Evolutionary conservation across 2,113 vertebrate species (phyloP).

Genomic region (Eudyptes chrysolophus): DNA sequence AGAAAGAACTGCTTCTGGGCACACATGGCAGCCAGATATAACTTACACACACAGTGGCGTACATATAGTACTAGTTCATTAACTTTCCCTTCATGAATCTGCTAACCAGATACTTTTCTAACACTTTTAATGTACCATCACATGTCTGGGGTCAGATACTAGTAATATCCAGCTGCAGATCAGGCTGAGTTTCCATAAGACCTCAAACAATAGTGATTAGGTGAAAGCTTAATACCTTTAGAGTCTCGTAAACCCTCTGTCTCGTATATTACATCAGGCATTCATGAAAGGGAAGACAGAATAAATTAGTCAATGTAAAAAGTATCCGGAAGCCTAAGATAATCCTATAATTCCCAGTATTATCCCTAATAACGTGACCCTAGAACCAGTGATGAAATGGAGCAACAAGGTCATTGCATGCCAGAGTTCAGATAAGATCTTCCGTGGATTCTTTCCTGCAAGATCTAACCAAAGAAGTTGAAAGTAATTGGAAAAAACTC

Average conservation of each 20-base stretch:
- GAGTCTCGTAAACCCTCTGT: not conserved
- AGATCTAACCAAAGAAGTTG: not conserved
- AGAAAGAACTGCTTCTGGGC: slow-evolving; percentile 54
- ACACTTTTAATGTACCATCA: slow-evolving; percentile 40
- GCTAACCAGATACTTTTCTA: slow-evolving; percentile 48
- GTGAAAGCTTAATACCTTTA: slow-evolving; percentile 22
- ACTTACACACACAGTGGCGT: accelerated
- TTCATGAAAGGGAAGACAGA: slow-evolving; percentile 29
- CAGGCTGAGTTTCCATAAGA: not conserved
- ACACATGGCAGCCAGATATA: slow-evolving; percentile 66
- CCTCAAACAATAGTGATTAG: slow-evolving; percentile 18
- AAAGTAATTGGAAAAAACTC: not conserved
- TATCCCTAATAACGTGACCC: slow-evolving; percentile 11
- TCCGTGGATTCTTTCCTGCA: not conserved
- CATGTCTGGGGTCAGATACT: slow-evolving; percentile 19
- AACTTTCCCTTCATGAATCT: not conserved
- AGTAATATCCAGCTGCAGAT: slow-evolving; percentile 23
- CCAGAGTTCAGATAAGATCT: slow-evolving; percentile 23
- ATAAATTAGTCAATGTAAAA: slow-evolving; percentile 36
- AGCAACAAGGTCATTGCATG: slow-evolving; percentile 4
- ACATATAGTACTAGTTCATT: slow-evolving; percentile 25
- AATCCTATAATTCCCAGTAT: slow-evolving; percentile 40
- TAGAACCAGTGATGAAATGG: slow-evolving; percentile 2
- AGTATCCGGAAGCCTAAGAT: not conserved
- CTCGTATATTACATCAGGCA: not conserved